Evolutionary conservation across 2,113 vertebrate genomes (phyloP).

Genomic region (Notothenia rossii): DNA sequence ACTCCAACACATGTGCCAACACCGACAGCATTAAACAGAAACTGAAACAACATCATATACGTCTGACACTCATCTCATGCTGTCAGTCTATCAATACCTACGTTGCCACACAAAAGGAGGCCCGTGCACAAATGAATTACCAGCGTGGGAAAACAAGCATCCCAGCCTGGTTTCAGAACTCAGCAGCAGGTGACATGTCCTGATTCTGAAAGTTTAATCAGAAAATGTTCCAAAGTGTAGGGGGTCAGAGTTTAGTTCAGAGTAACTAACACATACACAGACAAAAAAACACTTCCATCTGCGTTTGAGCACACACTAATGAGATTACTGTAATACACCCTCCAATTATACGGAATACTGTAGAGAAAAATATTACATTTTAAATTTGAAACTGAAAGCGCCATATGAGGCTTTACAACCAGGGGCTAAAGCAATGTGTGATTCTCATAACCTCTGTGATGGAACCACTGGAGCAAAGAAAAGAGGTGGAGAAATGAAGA

Average conservation of each 20-base stretch:
- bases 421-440: conserved; percentile 64
- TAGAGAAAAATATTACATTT: conserved; percentile 44
- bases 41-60: conserved; percentile 50
- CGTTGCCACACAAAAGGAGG: conserved; percentile 42
- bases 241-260: conserved; percentile 41
- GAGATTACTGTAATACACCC: conserved; percentile 30
- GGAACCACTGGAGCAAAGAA: conserved; percentile 58
- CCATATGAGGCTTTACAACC: conserved; percentile 66
- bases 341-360: conserved; percentile 21
- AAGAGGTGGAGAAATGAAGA: conserved; percentile 72
- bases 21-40: conserved; percentile 44
- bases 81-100: conserved; percentile 57
- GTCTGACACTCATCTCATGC: conserved; percentile 45
- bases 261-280: conserved; percentile 17
- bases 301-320: conserved; percentile 10
- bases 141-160: conserved; percentile 38
- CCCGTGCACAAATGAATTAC: conserved; percentile 45
- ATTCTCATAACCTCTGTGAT: conserved; percentile 63
- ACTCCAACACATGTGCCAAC: conserved; percentile 43
- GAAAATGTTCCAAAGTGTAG: conserved; percentile 35
- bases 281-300: conserved; percentile 2
- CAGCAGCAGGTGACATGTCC: conserved; percentile 45
- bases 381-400: conserved; percentile 58
- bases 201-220: conserved; percentile 46
- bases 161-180: conserved; percentile 37